Conservation (phyloP, 2,797 vertebrate genomes). For the Megalops cyprinoides region DNA sequence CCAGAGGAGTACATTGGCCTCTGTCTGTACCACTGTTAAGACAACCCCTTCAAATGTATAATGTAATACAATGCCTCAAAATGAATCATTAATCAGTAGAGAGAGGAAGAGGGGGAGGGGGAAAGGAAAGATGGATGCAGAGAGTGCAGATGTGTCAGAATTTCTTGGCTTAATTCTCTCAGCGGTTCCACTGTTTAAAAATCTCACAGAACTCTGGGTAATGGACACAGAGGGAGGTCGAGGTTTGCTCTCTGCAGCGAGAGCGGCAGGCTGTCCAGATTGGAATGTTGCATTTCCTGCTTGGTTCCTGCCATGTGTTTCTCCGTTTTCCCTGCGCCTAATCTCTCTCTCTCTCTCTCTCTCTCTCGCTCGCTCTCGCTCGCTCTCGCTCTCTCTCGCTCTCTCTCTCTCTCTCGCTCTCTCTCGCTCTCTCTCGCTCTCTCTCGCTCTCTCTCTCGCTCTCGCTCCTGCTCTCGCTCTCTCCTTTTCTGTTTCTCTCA, state of each 20-base stretch:
- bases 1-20: conserved; percentile 3
- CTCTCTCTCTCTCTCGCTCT: not conserved
- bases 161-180: conserved; percentile 52
- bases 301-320: conserved; percentile 59
- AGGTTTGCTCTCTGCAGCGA: conserved; percentile 31
- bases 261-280: conserved; percentile 47
- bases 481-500: not conserved
- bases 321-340: conserved; percentile 49
- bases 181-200: conserved; percentile 46
- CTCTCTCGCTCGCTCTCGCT: conserved; percentile 20
- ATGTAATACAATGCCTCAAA: conserved; percentile 46
- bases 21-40: conserved; percentile 28
- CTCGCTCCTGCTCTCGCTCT: not conserved
- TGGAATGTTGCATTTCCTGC: conserved; percentile 66
- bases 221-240: conserved; percentile 51
- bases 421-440: not conserved
- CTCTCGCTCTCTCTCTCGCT: not conserved
- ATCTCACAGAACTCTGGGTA: conserved; percentile 42
- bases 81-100: conserved; percentile 43
- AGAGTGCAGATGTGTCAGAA: conserved; percentile 46
- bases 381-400: conserved; percentile 2
- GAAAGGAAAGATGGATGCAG: conserved; percentile 35
- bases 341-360: conserved; percentile 34
- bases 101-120: conserved; percentile 36
- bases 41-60: conserved; percentile 42